Evolutionary conservation across 2,888 invertebrate species (phyloP).

Genomic region (Drosophila crucigera): DNA sequence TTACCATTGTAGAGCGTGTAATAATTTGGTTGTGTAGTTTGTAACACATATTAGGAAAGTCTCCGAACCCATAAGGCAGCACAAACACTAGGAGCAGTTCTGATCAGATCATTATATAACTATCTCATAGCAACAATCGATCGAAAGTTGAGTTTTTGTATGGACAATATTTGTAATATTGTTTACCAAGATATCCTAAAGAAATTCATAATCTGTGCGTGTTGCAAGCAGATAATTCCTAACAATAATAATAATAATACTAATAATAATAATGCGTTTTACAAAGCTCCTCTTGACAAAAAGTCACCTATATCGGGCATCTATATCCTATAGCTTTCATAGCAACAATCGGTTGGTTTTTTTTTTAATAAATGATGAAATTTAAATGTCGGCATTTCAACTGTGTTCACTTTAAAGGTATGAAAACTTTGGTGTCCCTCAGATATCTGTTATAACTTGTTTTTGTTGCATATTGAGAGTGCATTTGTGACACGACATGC

Average conservation of each 20-base stretch:
- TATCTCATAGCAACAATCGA: background rate
- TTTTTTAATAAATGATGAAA: background rate
- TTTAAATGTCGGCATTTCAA: background rate
- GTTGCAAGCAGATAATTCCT: background rate
- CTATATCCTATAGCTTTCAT: background rate
- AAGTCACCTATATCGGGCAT: background rate
- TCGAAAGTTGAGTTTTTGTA: background rate
- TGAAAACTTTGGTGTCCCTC: background rate
- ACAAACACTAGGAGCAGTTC: background rate
- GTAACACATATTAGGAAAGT: background rate
- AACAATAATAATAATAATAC: background rate
- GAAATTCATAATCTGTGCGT: background rate
- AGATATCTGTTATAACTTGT: background rate
- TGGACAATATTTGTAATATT: rapidly evolving
- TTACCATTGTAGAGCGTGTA: no score
- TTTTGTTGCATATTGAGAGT: background rate
- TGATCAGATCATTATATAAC: background rate
- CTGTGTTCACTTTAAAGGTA: background rate
- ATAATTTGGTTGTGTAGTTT: background rate
- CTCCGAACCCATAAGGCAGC: background rate
- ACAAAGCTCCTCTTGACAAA: background rate
- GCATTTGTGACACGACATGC: background rate
- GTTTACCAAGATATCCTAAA: background rate
- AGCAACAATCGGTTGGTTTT: background rate
- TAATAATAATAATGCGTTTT: background rate